phyloP scores from a whole-genome alignment of 2,113 vertebrate genomes.

The Centropus unirufus region DNA sequence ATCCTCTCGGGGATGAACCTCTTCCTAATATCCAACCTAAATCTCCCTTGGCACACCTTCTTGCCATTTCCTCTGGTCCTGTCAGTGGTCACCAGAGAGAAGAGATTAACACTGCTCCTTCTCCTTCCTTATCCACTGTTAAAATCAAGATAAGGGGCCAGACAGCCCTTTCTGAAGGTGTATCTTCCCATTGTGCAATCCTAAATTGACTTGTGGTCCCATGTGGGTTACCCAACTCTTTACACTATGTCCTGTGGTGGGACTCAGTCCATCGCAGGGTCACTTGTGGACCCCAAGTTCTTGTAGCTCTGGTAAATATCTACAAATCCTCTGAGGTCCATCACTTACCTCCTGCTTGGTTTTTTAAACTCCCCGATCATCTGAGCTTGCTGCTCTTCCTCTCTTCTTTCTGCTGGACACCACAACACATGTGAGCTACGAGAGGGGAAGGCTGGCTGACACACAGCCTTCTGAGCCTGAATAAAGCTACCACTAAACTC shows the following conservation, averaged over 20 bases:
- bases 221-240: not conserved
- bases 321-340: not conserved
- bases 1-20: too few species aligned
- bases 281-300: not conserved
- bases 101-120: too few species aligned
- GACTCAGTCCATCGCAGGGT: not conserved
- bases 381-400: not conserved
- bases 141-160: not conserved
- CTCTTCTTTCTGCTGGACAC: not conserved
- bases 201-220: fast-evolving
- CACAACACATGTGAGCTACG: not conserved
- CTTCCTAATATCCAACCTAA: too few species aligned
- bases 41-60: too few species aligned
- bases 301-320: not conserved
- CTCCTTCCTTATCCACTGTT: not conserved
- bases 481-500: fast-evolving
- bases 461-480: fast-evolving
- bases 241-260: not conserved
- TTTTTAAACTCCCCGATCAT: not conserved
- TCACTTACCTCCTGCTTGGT: not conserved
- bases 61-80: too few species aligned
- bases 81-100: too few species aligned
- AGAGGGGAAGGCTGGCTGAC: not conserved
- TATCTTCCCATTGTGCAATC: not conserved
- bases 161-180: not conserved